Conservation (phyloP, 1,140 invertebrate genomes). For the Frieseomelitta varia region DNA sequence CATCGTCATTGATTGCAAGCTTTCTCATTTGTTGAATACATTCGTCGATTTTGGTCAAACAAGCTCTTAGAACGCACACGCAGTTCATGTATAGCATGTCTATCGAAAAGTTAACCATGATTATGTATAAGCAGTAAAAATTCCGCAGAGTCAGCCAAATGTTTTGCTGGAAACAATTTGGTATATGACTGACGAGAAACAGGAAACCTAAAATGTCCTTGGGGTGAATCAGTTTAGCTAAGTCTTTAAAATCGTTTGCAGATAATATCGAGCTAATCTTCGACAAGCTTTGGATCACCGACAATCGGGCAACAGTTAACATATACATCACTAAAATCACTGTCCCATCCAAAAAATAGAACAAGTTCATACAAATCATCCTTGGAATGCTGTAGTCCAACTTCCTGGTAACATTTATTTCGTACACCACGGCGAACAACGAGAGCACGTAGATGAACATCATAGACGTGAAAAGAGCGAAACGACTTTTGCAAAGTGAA, state of each 20-base stretch:
- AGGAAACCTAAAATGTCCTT: conserved; percentile 72
- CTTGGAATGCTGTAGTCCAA: conserved; percentile 45
- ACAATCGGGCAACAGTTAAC: conserved; percentile 43
- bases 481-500: conserved; percentile 13
- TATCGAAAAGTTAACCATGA: conserved; percentile 62
- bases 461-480: conserved; percentile 47
- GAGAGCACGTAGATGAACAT: conserved; percentile 6
- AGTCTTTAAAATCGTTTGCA: conserved; percentile 46
- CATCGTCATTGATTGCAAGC: conserved; percentile 55
- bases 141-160: conserved; percentile 7
- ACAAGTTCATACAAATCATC: conserved; percentile 68
- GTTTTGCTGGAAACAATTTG: conserved; percentile 38
- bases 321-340: conserved; percentile 54
- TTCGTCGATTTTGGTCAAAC: conserved; percentile 69
- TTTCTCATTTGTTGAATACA: conserved; percentile 60
- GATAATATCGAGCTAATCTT: conserved; percentile 62
- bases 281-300: conserved; percentile 57
- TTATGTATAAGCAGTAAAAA: conserved; percentile 49
- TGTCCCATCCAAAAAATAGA: conserved; percentile 41
- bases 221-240: conserved; percentile 65
- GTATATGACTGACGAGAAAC: conserved; percentile 49
- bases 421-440: conserved; percentile 46
- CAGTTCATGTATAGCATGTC: conserved; percentile 75
- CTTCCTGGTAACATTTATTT: conserved; percentile 49
- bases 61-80: conserved; percentile 66